Evolutionary conservation across 2,888 invertebrate species (phyloP), one percentile per base, ranked within the genome.

Genomic region (Xestia rhomboidea): DNA sequence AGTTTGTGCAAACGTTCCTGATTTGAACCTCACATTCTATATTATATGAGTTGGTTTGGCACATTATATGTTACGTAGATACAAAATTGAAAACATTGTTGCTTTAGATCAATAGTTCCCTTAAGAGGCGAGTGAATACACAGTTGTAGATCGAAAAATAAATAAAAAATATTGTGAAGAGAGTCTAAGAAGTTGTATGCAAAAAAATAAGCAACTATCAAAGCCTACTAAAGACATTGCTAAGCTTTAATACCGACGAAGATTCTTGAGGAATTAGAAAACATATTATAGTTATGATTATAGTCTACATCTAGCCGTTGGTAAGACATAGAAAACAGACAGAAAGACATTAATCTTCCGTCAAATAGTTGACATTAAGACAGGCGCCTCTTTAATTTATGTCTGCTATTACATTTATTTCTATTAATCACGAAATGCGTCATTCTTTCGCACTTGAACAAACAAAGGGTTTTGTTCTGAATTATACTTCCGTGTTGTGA

Each of bases 401-500:
- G 38, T 18, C n/a, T 54, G 54, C n/a, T 74, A 68, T 76, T 77
- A 78, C 38, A 67, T 86, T 72, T 87, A 83, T 79, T 79, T 84
- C 54, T 73, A 77, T 80, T 57, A 68, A 74, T 73, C 68, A 72
- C 41, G 54, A 46, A 79, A 79, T 87, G 83, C 78, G 89, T 87
- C 87, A 87, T 77, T 34, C 46, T 68, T 68, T 68, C 64, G 77
- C 62, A 73, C 79, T 77, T 75, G 76, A 30, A 75, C 41, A 57
- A 63, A 88, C 88, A 89, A 89, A 88, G 88, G 88, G 80, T 85
- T 88, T 87, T 89, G 87, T 88, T 83, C 41, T 68, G 62, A 81
- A 73, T 57, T 63, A 34, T n/a, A 51, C 76, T 88, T 87, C 87
- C 87, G 76, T 75, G 30, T 75, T 75, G 60, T 82, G 77, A 82